Base-by-base conservation (phyloP, 2,888 invertebrate genomes). In the Phortica okadai region DNA sequence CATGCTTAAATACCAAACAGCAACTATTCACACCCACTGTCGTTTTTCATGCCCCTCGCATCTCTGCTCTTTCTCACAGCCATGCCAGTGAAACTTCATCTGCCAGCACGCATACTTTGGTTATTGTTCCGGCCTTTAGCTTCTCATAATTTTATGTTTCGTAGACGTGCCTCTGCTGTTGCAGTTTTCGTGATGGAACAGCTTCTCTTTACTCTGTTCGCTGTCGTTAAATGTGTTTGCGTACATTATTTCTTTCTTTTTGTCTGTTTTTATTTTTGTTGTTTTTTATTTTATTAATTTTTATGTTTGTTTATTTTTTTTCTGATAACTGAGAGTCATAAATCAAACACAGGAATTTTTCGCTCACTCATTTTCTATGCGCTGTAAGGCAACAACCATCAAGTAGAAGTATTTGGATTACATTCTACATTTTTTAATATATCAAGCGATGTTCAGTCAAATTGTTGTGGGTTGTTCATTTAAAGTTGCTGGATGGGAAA, bases 121-220 rank as follows among this genome's bases (percentile, higher is more conserved):
- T 54, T 72, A 64, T 73, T 73, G 69, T 64, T 66, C 42, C 33
- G 58, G 75, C 10, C 58, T 58, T 54, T 45, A 62, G 85, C 85
- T 84, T 86, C 86, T 88, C 87, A 85, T 86, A 88, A 85, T 88
- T 85, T 85, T 82, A 80, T 83, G 82, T 80, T 82, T 76, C 81
- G 77, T 83, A 83, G 85, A 87, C 86, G 83, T 83, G 85, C 88
- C 67, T 42, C 21, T 41, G 67, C 83, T 58, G 67, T 67, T 54
- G 56, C 67, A 45, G 11, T 64, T 25, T 8, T 41, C 11, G 6
- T 45, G 33, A 25, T 50, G 21, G 21, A 10, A n/a, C 70, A 70
- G 25, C 54, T 42, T 45, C 45, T 0, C 50, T 45, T 45, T n/a
- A 6, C 42, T 25, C 10, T n/a, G 33, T 7, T 58, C 6, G 10